Percentiles rank a stretch among this genome's conserved stretches.
phyloP scores from a whole-genome alignment of 2,888 invertebrate species.

The Pteria penguin region DNA sequence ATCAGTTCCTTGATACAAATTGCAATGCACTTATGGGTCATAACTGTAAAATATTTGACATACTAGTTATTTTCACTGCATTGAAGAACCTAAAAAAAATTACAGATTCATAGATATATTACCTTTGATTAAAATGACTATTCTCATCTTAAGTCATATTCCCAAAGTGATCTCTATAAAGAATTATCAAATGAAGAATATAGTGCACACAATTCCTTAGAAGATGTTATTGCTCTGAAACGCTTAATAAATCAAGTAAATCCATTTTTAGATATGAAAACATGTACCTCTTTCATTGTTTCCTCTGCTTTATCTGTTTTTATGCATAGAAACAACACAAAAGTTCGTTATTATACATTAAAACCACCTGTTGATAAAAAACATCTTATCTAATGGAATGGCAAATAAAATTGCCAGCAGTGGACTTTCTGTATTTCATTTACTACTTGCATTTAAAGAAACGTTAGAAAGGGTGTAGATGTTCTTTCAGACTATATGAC shows the following conservation, averaged over 20 bases:
- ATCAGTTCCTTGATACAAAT: not conserved
- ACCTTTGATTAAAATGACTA: not conserved
- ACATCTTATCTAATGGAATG: not conserved
- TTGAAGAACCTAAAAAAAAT: not conserved
- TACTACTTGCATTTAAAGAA: not conserved
- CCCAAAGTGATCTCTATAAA: constrained; percentile 3
- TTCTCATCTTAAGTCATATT: constrained; percentile 15
- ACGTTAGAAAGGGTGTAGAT: not conserved
- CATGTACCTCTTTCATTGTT: not conserved
- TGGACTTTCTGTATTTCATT: constrained; percentile 7
- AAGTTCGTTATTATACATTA: not conserved
- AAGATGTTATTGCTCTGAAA: not conserved
- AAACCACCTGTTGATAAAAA: not conserved
- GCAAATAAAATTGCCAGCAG: constrained; percentile 4
- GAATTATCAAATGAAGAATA: not conserved
- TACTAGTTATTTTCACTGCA: not conserved
- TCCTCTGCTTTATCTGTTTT: not conserved
- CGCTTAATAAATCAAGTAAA: no score
- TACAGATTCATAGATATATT: constrained; percentile 10
- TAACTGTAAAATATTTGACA: constrained; percentile 9
- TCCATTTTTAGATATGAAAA: not conserved
- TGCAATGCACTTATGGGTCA: constrained; percentile 7
- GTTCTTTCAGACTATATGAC: no score
- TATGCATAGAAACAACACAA: not conserved
- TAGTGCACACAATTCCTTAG: not conserved